Evolutionary conservation across 2,797 vertebrate genomes (phyloP), one percentile per base, ranked within the genome.

Genomic region (Varecia variegata): DNA sequence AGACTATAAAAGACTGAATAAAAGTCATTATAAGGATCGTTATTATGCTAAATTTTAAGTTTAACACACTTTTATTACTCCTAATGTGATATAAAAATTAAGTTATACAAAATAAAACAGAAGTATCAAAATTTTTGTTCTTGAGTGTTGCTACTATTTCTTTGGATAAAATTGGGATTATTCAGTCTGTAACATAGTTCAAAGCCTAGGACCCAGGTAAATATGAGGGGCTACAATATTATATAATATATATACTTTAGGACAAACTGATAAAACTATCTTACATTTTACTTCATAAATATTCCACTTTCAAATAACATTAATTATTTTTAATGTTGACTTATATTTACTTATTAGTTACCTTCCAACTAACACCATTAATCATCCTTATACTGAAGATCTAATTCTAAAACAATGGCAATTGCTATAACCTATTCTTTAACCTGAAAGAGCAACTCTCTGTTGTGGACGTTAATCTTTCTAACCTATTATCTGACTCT

Each of bases 21-120:
- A 95, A 96, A 97, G 92, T 88, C 89, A 96, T 80, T 90, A 74
- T 45, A 85, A 50, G 47, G n/a, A 79, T 23, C 95, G 79, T 98
- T 93, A 82, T 70, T 85, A 76, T 62, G 90, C 32, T 88, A 96
- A 94, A 97, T 83, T 92, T 98, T 98, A 58, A 58, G 56, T 97
- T 97, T 94, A 97, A 96, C 96, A 91, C 93, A 94, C 97, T 92
- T 96, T 87, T 43, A 86, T 81, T 95, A 82, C 23, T 93, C 43
- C 71, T 54, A 88, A 73, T 76, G 27, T 84, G 88, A 94, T 83
- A 76, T 43, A 89, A 76, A n/a, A 86, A 84, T 83, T 94, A 87
- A 93, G 40, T 83, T 74, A 80, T 12, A 12, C 50, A 89, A 93
- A 93, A 87, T 43, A 90, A 94, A 95, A 76, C 40, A 76, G 17